Percentiles rank a stretch among this genome's conserved stretches.
phyloP scores from a whole-genome alignment of 2,113 vertebrate species.

The Cyphomyrus plagiostoma region DNA sequence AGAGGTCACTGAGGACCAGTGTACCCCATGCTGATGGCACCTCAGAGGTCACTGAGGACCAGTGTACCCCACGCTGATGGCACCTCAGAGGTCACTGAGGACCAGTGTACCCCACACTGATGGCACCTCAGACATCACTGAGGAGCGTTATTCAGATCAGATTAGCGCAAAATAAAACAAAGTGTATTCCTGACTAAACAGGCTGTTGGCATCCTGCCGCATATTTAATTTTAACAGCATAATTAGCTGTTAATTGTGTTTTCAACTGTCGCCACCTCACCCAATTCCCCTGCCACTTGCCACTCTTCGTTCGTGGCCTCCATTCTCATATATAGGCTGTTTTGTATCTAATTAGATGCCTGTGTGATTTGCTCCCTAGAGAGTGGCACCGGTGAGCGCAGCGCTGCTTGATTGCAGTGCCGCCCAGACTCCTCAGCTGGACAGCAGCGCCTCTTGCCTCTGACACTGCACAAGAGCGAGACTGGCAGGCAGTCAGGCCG shows the following conservation, averaged over 20 bases:
- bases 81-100: too few species aligned
- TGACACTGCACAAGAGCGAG: neutral
- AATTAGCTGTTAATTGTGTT: neutral
- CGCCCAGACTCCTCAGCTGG: neutral
- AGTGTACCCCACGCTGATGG: too few species aligned
- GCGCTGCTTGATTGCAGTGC: neutral
- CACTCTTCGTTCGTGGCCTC: neutral
- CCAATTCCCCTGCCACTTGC: neutral
- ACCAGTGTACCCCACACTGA: too few species aligned
- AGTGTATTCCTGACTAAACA: neutral
- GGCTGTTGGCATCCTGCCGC: neutral
- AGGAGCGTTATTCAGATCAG: neutral
- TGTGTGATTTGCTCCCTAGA: neutral
- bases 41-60: too few species aligned
- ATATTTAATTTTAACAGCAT: neutral
- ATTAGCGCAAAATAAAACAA: neutral
- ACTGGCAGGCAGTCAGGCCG: neutral
- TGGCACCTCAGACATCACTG: neutral
- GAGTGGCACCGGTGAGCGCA: neutral
- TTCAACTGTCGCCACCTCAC: neutral
- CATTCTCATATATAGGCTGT: neutral
- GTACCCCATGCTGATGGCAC: too few species aligned
- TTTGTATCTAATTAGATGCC: neutral
- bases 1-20: too few species aligned
- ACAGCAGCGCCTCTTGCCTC: neutral